Conservation (phyloP, 2,113 vertebrate genomes). For the Neolamprologus brichardi region DNA sequence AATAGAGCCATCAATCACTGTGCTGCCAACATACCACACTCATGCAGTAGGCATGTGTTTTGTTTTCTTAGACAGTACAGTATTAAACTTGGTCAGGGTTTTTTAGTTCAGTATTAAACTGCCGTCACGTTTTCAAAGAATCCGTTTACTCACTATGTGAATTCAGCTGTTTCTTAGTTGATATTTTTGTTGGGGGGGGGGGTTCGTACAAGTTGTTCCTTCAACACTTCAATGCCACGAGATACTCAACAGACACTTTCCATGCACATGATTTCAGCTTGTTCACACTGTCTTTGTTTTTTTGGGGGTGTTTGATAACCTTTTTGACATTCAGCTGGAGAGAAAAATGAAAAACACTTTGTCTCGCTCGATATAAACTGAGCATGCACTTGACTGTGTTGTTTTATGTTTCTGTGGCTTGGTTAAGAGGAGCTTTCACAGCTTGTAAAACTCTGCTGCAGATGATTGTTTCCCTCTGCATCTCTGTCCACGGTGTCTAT, state of each 20-base stretch:
- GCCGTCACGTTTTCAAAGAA: neutral
- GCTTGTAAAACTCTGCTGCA: conserved; percentile 21
- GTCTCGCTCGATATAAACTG: conserved; percentile 2
- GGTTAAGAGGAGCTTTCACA: conserved; percentile 14
- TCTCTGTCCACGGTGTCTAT: neutral
- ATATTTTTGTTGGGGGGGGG: neutral
- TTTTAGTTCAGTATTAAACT: neutral
- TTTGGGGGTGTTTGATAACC: neutral
- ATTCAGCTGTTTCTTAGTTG: neutral
- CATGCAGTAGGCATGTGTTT: neutral
- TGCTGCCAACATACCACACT: neutral
- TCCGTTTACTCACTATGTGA: neutral
- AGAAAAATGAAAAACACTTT: conserved; percentile 2
- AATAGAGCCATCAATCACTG: conserved; percentile 58
- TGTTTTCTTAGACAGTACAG: neutral
- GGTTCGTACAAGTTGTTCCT: neutral
- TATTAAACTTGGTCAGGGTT: neutral
- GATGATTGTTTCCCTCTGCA: neutral
- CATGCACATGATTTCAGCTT: neutral
- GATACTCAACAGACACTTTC: conserved; percentile 5
- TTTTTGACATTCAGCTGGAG: conserved; percentile 22
- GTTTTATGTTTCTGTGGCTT: conserved; percentile 1
- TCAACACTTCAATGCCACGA: neutral
- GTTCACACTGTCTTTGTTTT: conserved; percentile 1
- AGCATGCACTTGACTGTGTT: neutral